Evolutionary conservation across 2,113 vertebrate species (phyloP).

Genomic region (Corythornis cristatus): DNA sequence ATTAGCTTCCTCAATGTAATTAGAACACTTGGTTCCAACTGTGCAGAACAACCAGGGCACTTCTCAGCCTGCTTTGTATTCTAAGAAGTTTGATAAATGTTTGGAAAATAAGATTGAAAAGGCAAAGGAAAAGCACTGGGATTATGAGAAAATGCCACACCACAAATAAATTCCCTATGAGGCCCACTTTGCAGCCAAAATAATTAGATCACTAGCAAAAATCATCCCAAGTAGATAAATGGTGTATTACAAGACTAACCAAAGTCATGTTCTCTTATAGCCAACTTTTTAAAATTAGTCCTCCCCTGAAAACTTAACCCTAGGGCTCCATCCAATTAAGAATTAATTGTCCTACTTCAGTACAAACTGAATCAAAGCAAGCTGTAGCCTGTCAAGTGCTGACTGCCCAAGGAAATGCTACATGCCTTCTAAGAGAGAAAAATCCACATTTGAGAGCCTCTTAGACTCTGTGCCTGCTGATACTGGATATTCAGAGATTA

Average conservation of each 20-base stretch:
- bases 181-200: neutral
- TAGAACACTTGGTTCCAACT: neutral
- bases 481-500: slow-evolving; percentile 47
- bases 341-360: neutral
- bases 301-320: neutral
- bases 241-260: neutral
- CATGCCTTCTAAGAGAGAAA: neutral
- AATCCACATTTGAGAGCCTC: neutral
- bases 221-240: neutral
- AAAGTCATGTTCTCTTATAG: neutral
- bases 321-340: neutral
- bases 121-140: neutral
- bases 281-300: neutral
- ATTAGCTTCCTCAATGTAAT: neutral
- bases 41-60: neutral
- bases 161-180: neutral
- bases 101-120: neutral
- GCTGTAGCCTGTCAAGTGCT: neutral
- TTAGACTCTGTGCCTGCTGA: neutral
- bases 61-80: neutral
- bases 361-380: neutral
- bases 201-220: slow-evolving; percentile 18
- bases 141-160: neutral
- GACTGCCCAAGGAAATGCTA: neutral
- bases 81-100: neutral